Conservation (phyloP, 2,797 vertebrate genomes). For the Fistularia tabacaria region DNA sequence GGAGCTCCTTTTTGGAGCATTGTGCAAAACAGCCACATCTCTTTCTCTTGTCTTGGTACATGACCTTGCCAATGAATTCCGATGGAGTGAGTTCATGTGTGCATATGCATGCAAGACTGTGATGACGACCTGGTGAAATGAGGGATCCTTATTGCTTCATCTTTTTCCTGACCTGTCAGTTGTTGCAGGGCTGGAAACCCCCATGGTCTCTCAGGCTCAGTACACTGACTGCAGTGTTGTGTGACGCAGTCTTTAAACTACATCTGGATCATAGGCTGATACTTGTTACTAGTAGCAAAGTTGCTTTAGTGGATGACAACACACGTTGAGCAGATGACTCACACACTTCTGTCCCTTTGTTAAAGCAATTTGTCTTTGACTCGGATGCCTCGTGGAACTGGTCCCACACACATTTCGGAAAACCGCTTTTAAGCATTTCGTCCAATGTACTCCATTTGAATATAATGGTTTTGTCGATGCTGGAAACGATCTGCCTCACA, state of each 20-base stretch:
- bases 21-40: neutral
- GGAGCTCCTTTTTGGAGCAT: too few relatives aligned
- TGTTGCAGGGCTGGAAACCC: slow-evolving; percentile 33
- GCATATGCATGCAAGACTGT: neutral
- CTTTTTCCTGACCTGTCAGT: slow-evolving; percentile 51
- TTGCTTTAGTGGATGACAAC: too few relatives aligned
- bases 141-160: slow-evolving; percentile 39
- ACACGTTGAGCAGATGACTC: neutral
- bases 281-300: too few relatives aligned
- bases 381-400: too few relatives aligned
- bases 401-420: neutral
- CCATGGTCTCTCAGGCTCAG: neutral
- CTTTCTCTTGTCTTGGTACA: neutral
- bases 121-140: slow-evolving; percentile 27
- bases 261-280: neutral
- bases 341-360: neutral
- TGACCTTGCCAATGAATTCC: neutral
- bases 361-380: neutral
- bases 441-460: slow-evolving; percentile 17
- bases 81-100: neutral
- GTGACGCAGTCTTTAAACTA: slow-evolving; percentile 1
- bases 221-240: neutral
- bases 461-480: slow-evolving; percentile 45
- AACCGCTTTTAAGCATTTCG: neutral
- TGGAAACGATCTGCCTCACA: slow-evolving; percentile 30